Evolutionary conservation across 2,113 vertebrate species (phyloP).

Genomic region (Phylloscopus trochiloides): DNA sequence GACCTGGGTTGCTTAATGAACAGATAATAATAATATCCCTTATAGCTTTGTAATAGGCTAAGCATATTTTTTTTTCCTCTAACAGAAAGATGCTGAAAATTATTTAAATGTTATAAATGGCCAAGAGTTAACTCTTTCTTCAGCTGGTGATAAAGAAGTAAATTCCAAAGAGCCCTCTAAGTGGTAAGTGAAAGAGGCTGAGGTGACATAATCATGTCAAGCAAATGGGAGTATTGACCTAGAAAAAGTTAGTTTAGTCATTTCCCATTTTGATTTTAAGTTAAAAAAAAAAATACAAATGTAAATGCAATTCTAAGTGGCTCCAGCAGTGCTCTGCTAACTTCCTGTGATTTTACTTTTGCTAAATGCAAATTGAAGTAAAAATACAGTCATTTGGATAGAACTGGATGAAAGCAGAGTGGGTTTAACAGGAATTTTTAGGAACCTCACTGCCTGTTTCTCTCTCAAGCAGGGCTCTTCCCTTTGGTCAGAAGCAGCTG

Average conservation of each 20-base stretch:
- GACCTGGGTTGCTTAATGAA: not conserved
- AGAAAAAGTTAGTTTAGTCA: not conserved
- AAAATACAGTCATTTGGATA: rapidly evolving
- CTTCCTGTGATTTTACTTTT: not conserved
- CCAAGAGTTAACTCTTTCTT: slow-evolving; percentile 72
- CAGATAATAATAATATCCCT: not conserved
- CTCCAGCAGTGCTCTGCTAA: not conserved
- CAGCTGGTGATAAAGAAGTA: slow-evolving; percentile 26
- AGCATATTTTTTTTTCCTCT: slow-evolving; percentile 3
- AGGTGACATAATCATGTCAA: not conserved
- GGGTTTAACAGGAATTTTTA: not conserved
- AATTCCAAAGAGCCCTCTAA: not conserved
- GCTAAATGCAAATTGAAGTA: not conserved
- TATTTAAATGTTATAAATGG: slow-evolving; percentile 72
- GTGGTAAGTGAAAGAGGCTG: slow-evolving; percentile 67
- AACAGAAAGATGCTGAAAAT: slow-evolving; percentile 79
- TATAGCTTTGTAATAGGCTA: not conserved
- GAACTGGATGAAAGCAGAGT: not conserved
- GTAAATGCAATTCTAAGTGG: not conserved
- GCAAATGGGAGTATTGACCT: not conserved
- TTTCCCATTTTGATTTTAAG: not conserved
- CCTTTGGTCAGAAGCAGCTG: slow-evolving; percentile 59
- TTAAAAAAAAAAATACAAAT: not conserved
- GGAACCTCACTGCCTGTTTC: not conserved
- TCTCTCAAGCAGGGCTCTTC: slow-evolving; percentile 70